Conservation (phyloP, 2,113 vertebrate genomes). For the Strix uralensis region DNA sequence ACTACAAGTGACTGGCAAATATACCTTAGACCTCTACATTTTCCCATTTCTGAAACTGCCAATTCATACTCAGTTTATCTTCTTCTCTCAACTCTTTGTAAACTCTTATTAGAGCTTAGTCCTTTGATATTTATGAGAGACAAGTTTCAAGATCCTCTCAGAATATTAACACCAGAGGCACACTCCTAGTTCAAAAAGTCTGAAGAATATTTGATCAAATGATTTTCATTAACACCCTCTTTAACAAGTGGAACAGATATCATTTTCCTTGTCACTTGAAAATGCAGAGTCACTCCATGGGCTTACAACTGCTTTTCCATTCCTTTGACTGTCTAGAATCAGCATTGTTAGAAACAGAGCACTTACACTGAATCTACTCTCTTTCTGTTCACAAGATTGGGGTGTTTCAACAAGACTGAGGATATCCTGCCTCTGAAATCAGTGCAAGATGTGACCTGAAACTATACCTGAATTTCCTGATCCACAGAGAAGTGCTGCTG, state of each 20-base stretch:
- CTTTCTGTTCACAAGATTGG: background rate
- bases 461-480: background rate
- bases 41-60: background rate
- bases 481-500: background rate
- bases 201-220: background rate
- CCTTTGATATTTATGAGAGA: background rate
- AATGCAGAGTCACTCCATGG: background rate
- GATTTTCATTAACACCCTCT: background rate
- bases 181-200: background rate
- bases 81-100: background rate
- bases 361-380: background rate
- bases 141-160: background rate
- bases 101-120: background rate
- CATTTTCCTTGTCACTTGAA: background rate
- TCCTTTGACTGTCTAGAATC: background rate
- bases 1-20: background rate
- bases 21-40: background rate
- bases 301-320: background rate
- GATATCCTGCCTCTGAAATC: background rate
- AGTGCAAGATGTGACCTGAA: background rate
- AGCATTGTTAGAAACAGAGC: fast-evolving
- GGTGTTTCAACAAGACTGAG: background rate
- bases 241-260: background rate
- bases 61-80: background rate
- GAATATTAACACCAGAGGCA: background rate